Conservation (phyloP, 1,140 invertebrate species). For the Harpegnathos saltator region DNA sequence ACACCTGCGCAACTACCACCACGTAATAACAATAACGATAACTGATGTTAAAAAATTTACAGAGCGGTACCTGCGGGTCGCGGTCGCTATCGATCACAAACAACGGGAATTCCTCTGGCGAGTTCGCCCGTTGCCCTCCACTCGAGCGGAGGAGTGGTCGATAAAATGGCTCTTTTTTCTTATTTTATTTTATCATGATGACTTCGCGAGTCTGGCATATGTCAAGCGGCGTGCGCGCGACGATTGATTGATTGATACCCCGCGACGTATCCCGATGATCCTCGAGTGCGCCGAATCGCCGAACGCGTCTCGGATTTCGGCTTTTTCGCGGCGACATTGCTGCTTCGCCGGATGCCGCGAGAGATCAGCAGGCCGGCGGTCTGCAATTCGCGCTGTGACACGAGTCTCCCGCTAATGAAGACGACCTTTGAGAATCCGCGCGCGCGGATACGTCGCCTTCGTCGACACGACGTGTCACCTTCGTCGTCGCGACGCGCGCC, state of each 20-base stretch:
- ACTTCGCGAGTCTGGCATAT: background rate
- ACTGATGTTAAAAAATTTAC: no score
- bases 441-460: background rate
- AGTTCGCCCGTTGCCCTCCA: background rate
- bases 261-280: background rate
- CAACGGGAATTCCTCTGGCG: background rate
- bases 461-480: no score
- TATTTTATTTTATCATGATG: background rate
- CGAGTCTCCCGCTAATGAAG: background rate
- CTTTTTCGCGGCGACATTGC: no score
- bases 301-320: no score
- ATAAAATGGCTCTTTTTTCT: background rate
- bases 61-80: no score
- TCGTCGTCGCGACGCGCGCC: no score
- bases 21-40: no score
- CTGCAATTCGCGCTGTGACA: slow-evolving; percentile 1
- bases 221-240: slow-evolving; percentile 6
- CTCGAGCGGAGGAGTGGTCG: background rate
- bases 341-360: no score
- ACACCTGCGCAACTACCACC: no score
- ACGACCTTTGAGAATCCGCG: slow-evolving; percentile 5
- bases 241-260: slow-evolving; percentile 4
- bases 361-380: no score
- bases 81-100: no score
- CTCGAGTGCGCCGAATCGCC: no score